Percentiles rank a stretch among this genome's conserved stretches.
Evolutionary conservation across 2,113 vertebrate species (phyloP).

Genomic region (Sylvia atricapilla): DNA sequence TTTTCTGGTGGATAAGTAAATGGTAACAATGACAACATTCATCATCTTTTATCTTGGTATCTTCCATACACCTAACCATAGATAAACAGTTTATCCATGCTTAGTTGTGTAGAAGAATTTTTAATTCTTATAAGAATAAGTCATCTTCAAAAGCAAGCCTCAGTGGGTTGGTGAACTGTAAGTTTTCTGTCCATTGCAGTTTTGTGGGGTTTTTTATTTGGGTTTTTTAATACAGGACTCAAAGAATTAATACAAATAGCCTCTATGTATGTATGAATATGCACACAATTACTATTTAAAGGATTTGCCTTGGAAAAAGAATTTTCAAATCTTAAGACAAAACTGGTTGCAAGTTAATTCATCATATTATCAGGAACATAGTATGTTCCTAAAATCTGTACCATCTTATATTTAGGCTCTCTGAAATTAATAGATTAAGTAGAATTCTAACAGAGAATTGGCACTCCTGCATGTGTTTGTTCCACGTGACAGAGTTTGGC

Average conservation of each 20-base stretch:
- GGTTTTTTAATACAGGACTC: background rate
- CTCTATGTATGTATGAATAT: background rate
- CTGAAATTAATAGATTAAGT: slow-evolving; percentile 1
- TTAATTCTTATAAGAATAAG: background rate
- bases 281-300: background rate
- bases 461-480: background rate
- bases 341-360: background rate
- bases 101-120: background rate
- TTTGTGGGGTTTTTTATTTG: background rate
- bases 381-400: background rate
- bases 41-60: background rate
- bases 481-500: background rate
- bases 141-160: slow-evolving; percentile 1
- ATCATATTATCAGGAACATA: no score
- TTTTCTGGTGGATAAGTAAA: background rate
- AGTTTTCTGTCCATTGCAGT: background rate
- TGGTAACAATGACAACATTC: background rate
- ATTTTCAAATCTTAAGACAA: background rate
- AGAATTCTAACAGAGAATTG: background rate
- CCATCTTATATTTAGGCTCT: background rate
- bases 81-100: background rate
- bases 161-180: background rate
- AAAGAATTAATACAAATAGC: background rate
- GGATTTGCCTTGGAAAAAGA: background rate
- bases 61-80: background rate